Base-by-base conservation (phyloP, 2,113 vertebrate species). In the Theristicus caerulescens region DNA sequence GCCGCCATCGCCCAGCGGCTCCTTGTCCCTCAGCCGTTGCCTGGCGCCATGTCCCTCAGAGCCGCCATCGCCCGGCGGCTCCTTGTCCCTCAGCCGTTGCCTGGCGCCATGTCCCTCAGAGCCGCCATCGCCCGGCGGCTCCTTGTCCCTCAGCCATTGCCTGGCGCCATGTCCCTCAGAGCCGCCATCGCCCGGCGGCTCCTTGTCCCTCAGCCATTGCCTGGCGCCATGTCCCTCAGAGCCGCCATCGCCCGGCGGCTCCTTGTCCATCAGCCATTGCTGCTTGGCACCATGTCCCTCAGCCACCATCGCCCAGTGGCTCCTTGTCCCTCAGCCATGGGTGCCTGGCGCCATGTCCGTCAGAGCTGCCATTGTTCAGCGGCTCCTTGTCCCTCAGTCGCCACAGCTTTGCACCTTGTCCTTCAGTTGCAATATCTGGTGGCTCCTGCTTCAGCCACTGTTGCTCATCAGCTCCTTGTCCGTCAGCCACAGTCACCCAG, bases 151-250 rank as follows among this genome's bases (percentile, higher is more conserved):
- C 55, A 52, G 55, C 40, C 58, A 8, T 10, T 21, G 14, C 29
- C 24, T 34, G 27, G 21, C 6, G 2, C 10, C 18, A 2, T 10
- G 19, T 17, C 34, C 73, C 10, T 21, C 72, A 6, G 34, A 6
- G 34, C 34, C 1, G 2, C 46, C 46, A 11, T 27, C 10, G 0
- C 32, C 13, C 9, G 1, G 36, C 6, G 1, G 21, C 10, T 11
- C 13, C 4, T 1, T 16, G 7, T 46, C 32, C 51, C 34, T 47
- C 26, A 9, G 64, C 16, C 38, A 9, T 2, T 14, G 24, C 29
- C 13, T 13, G 24, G 15, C 1, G 0, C 12, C 8, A 4, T 19
- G 11, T 17, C 31, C 38, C 26, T 36, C 14, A 31, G 32, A 31
- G 32, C 29, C 7, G 2, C 17, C 40, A 17, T 14, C 1, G 1